phyloP scores from a whole-genome alignment of 1,140 invertebrate genomes.

The Teleopsis dalmanni region DNA sequence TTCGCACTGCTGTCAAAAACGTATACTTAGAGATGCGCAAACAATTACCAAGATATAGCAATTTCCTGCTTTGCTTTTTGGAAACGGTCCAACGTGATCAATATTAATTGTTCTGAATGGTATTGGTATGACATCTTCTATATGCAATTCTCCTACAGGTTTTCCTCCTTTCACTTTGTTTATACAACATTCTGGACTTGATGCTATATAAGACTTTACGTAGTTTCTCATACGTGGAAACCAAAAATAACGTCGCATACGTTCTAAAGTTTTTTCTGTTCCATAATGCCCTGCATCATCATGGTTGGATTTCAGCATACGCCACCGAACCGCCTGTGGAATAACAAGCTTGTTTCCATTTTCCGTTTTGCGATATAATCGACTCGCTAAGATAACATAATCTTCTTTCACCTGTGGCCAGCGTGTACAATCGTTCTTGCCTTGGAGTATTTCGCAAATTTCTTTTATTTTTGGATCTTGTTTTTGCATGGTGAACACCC shows the following conservation, averaged over 20 bases:
- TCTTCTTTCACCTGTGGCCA: not conserved
- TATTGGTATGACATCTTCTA: not conserved
- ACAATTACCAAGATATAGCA: conserved; percentile 18
- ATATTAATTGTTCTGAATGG: conserved; percentile 16
- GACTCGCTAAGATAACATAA: not conserved
- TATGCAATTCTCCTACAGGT: not conserved
- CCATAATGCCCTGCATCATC: conserved; percentile 9
- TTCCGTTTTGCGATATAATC: not conserved
- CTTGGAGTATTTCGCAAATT: not conserved
- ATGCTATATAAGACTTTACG: conserved; percentile 18
- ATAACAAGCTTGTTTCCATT: not conserved
- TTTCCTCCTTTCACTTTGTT: conserved; percentile 7
- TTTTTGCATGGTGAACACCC: conserved; percentile 3
- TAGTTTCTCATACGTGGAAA: conserved; percentile 18
- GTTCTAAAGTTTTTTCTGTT: conserved; percentile 7
- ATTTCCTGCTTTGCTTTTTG: conserved; percentile 16
- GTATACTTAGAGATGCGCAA: conserved; percentile 19
- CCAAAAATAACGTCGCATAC: conserved; percentile 22
- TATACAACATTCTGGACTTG: conserved; percentile 19
- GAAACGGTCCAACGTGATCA: conserved; percentile 23
- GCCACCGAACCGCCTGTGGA: conserved; percentile 6
- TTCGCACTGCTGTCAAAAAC: conserved; percentile 16
- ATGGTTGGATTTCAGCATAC: conserved; percentile 1
- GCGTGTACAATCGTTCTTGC: too few relatives aligned
- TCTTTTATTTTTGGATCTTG: not conserved